phyloP scores from a whole-genome alignment of 2,113 vertebrate genomes.

The Clarias magur region DNA sequence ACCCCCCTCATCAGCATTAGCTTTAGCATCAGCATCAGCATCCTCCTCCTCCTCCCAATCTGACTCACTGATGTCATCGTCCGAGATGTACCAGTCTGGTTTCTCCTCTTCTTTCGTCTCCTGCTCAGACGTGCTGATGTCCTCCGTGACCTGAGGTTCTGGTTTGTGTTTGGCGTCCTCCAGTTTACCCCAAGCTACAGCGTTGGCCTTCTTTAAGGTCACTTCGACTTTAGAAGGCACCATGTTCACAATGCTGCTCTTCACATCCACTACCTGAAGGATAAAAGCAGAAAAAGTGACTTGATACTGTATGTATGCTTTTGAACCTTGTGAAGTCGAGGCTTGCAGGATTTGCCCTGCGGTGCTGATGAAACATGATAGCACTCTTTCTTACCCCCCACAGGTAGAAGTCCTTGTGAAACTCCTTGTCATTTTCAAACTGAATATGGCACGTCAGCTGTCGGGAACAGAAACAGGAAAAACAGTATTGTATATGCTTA shows the following conservation, averaged over 20 bases:
- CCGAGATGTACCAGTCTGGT: slow-evolving; percentile 70
- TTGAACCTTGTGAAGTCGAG: too few relatives aligned
- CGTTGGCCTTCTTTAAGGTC: slow-evolving; percentile 79
- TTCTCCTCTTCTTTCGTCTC: neutral
- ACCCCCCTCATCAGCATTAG: slow-evolving; percentile 12
- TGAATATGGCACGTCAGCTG: slow-evolving; percentile 84
- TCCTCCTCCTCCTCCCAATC: slow-evolving; percentile 69
- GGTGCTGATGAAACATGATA: too few relatives aligned
- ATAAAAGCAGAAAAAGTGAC: neutral
- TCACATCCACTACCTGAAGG: slow-evolving; percentile 78
- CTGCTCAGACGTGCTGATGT: neutral
- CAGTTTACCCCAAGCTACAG: slow-evolving; percentile 86
- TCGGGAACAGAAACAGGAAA: slow-evolving; percentile 48
- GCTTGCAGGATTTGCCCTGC: neutral
- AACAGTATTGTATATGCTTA: neutral
- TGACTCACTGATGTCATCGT: slow-evolving; percentile 79
- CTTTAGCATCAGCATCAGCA: slow-evolving; percentile 4
- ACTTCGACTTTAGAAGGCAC: slow-evolving; percentile 91
- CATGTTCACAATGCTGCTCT: slow-evolving; percentile 82
- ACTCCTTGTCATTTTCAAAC: slow-evolving; percentile 87
- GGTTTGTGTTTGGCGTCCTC: slow-evolving; percentile 76
- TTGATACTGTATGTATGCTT: neutral
- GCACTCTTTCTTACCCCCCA: slow-evolving; percentile 84
- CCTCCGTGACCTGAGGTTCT: slow-evolving; percentile 50
- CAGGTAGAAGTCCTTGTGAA: slow-evolving; percentile 84